Base-by-base conservation (phyloP, 2,797 vertebrate genomes). In the Tenualosa thibaudeaui region DNA sequence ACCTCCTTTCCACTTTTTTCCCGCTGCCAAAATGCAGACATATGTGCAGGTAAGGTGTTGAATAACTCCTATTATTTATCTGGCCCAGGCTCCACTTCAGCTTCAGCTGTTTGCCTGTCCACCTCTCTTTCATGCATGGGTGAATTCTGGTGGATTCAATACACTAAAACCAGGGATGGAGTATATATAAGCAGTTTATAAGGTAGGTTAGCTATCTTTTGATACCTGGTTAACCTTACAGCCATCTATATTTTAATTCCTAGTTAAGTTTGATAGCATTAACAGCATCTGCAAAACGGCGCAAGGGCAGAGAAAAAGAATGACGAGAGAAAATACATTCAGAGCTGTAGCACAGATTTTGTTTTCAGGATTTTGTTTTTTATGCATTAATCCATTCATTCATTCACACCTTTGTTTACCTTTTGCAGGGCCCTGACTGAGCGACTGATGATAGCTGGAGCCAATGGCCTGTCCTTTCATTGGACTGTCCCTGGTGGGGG, bases 31-130 rank as follows among this genome's bases (percentile, higher is more conserved):
- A 9, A 62, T 8, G 26, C 17, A 78, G 37, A 46, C 2, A 0
- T 78, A 17, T 2, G 71, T 46, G 37, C 2, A 22, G 17, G 4
- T 46, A 9, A 8, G 37, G 4, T 46, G 17, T 46, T 78, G 71
- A 78, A 78, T 46, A 78, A 78, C 40, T 78, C 71, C 7, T 40
- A 75, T 13, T 43, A 46, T 22, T 78, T 78, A 78, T 78, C 37
- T 19, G 37, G 71, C 43, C 17, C 17, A 22, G 71, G 50, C 46
- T 75, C 13, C 68, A 40, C 31, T 75, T 75, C 2, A 24, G 22
- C 58, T 62, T 24, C 19, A 22, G 22, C 22, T n/a, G 2, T 60
- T 24, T n/a, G n/a, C 1, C 58, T 24, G 58, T 10, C 58, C 22
- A 9, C 58, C n/a, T 62, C n/a, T 62, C 58, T 62, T 24, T 62